Base-by-base conservation (phyloP, 2,888 invertebrate species). In the Macrophya annulata region DNA sequence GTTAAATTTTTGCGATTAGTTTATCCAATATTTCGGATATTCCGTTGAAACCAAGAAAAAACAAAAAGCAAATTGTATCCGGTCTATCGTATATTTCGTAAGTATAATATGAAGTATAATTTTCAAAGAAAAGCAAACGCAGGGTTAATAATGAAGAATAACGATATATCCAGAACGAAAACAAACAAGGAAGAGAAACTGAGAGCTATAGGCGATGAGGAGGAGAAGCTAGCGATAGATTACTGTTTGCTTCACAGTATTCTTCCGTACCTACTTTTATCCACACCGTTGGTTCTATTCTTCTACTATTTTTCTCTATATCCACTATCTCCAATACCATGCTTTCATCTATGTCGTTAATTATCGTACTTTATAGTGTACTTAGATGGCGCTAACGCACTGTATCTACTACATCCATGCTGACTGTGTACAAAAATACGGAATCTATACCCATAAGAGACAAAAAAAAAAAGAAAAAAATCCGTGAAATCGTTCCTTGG, bases 91-190 rank as follows among this genome's bases (percentile, higher is more conserved):
- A 9, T 31, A 9, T 31, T 71, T 40, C 37, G 9, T 21, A 4
- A 12, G 21, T 21, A 79, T 43, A 21, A 40, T 21, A 59, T 21
- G 21, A 15, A 79, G 62, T 21, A 40, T 25, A 59, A 21, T 15
- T 40, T 17, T n/a, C 1, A 31, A n/a, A 81, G 62, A 62, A 81
- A 8, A 21, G 15, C 15, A 81, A 81, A 62, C n/a, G 59, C 59
- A 62, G 43, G 43, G 59, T 81, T 62, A 62, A 81, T 43, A 81
- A 81, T 25, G 81, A 81, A 81, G 81, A 81, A 25, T 62, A 81
- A 81, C 81, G 59, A 81, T 40, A 81, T 40, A 21, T 4, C 9
- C 6, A 59, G 59, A 8, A 59, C 21, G 25, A 59, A 62, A 62
- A 81, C n/a, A 81, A 81, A 81, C 51, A 12, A 43, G 25, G 21